Conservation (phyloP, 2,888 invertebrate species). For the Candidula unifasciata region DNA sequence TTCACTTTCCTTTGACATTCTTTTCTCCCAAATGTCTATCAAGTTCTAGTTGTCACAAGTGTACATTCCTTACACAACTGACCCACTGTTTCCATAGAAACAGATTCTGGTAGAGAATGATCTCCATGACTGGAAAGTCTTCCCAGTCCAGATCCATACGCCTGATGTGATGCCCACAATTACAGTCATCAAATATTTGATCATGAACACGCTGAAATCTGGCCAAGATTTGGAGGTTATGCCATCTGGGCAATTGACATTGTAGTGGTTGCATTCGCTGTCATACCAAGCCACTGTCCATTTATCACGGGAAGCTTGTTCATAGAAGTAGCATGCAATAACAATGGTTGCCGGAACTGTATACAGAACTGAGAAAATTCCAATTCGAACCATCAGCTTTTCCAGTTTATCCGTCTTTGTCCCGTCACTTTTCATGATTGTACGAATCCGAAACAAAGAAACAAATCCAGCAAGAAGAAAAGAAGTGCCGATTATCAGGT, state of each 20-base stretch:
- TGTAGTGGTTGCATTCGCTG: constrained; percentile 52
- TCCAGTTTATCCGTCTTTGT: constrained; percentile 96
- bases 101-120: constrained; percentile 69
- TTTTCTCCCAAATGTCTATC: no score
- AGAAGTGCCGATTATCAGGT: constrained; percentile 92
- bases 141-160: constrained; percentile 98
- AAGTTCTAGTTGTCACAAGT: no score
- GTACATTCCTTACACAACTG: constrained; percentile 63
- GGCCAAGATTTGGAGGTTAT: constrained; percentile 62
- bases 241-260: constrained; percentile 45
- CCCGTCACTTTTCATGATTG: constrained; percentile 88
- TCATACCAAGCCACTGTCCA: constrained; percentile 88
- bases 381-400: constrained; percentile 97
- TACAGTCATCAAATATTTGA: constrained; percentile 96
- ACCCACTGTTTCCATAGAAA: constrained; percentile 60
- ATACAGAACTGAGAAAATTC: constrained; percentile 97
- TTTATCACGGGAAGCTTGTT: constrained; percentile 90
- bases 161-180: constrained; percentile 97
- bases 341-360: constrained; percentile 95
- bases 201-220: constrained; percentile 94
- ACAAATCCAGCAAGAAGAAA: constrained; percentile 97
- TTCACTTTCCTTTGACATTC: no score
- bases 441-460: constrained; percentile 95
- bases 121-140: constrained; percentile 93
- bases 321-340: constrained; percentile 95